A percentile compares a stretch with the other conserved stretches of the same genome.
phyloP scores from a whole-genome alignment of 2,113 vertebrate species.

The Clinocottus analis region DNA sequence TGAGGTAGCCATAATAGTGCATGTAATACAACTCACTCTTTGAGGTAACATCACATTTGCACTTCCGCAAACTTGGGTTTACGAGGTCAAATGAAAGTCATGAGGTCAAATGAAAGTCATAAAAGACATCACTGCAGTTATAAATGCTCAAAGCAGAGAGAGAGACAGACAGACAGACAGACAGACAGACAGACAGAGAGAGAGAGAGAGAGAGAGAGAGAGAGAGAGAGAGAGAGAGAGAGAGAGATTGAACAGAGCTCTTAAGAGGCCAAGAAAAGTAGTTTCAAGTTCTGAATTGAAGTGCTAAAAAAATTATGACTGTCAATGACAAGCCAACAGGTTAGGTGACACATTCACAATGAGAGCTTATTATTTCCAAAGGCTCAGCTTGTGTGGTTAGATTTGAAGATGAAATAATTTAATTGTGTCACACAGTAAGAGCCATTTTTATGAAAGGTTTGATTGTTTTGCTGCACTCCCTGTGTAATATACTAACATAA shows the following conservation, averaged over 20 bases:
- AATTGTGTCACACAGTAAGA: not conserved
- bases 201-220: no score
- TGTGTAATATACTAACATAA: not conserved
- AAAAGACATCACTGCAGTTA: not conserved
- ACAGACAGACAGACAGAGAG: no score
- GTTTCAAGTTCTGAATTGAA: not conserved
- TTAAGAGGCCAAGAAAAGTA: not conserved
- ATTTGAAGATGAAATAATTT: not conserved
- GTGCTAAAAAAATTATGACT: not conserved
- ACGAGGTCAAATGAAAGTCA: not conserved
- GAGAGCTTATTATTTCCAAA: not conserved
- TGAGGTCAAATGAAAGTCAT: not conserved
- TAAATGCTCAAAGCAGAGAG: not conserved
- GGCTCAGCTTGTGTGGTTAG: not conserved
- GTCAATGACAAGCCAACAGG: not conserved
- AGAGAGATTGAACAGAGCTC: not conserved
- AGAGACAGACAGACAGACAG: no score
- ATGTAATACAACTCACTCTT: not conserved
- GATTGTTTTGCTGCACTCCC: not conserved
- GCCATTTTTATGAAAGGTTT: not conserved
- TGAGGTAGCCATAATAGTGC: not conserved
- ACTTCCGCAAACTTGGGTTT: not conserved
- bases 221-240: no score
- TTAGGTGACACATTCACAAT: not conserved
- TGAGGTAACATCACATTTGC: constrained; percentile 4